Base-by-base conservation (phyloP, 1,140 invertebrate genomes). In the Drusus annulatus region DNA sequence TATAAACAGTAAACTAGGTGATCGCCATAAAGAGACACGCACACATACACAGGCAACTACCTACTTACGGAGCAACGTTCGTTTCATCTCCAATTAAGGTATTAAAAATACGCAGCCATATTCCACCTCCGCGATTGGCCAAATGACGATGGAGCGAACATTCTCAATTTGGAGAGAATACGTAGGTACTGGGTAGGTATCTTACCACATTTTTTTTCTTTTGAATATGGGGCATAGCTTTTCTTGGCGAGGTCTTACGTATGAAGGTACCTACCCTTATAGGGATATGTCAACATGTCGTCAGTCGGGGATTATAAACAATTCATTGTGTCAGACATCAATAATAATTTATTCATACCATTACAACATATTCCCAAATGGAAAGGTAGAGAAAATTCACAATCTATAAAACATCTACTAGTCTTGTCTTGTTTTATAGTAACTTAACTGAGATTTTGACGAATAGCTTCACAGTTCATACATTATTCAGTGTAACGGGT, bases 31-130 rank as follows among this genome's bases (percentile, higher is more conserved):
- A 71, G 45, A 71, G 68, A 15, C 68, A 71, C 68, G 45, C 68
- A 71, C 68, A 51, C 62, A 65, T 28, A 23, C 23, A 65, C 62
- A 65, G 36, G 36, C 36, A 13, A 45, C 8, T 45, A 45, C 36
- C 36, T 13, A 60, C 19, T 21, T 60, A 23, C 63, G 16, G 63
- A 68, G 63, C 63, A 23, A 52, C 68, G 68, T 71, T 71, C 68
- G 68, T 71, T 71, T 51, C 68, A 71, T 71, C 68, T 71, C 68
- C 68, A 71, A 71, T 71, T 71, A 71, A 71, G 68, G 68, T 23
- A 54, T 71, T 71, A 71, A 71, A 68, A 71, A 71, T 71, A 51
- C 68, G 23, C 50, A 19, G 36, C 68, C 17, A 71, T 52, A 19
- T 52, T 71, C 36, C 16, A 25, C 6, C 68, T 71, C 45, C 17